Evolutionary conservation across 2,797 vertebrate species (phyloP).

Genomic region (Myotis pilosus): DNA sequence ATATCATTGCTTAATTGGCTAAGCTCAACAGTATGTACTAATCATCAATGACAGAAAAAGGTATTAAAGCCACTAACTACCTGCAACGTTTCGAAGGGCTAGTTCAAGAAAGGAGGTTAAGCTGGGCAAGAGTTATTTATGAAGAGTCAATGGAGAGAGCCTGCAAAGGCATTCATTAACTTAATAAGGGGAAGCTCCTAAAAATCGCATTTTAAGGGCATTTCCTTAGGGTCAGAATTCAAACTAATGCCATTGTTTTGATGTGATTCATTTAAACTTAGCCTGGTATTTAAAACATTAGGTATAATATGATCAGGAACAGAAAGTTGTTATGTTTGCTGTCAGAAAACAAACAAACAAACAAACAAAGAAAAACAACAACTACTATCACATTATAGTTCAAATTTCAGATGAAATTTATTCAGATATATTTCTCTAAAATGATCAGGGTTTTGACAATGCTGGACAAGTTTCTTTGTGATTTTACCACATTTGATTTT

Average conservation of each 20-base stretch:
- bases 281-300: conserved; percentile 62
- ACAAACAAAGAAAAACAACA: neutral
- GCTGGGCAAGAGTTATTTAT: conserved; percentile 77
- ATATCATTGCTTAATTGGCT: conserved; percentile 34
- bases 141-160: conserved; percentile 78
- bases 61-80: conserved; percentile 64
- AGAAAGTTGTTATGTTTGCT: neutral
- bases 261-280: conserved; percentile 65
- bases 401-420: neutral
- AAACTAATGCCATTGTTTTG: conserved; percentile 69
- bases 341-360: too few species aligned
- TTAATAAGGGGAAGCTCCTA: conserved; percentile 74
- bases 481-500: neutral
- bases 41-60: conserved; percentile 71
- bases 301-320: conserved; percentile 41
- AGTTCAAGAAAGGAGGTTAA: conserved; percentile 75
- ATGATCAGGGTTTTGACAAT: neutral
- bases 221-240: conserved; percentile 74
- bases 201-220: conserved; percentile 68
- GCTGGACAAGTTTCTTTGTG: neutral
- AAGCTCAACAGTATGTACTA: conserved; percentile 43
- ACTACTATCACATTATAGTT: neutral
- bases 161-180: conserved; percentile 74
- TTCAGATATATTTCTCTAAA: neutral
- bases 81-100: conserved; percentile 74